phyloP scores from a whole-genome alignment of 2,797 vertebrate genomes.

The Typhlichthys eigenmanni region DNA sequence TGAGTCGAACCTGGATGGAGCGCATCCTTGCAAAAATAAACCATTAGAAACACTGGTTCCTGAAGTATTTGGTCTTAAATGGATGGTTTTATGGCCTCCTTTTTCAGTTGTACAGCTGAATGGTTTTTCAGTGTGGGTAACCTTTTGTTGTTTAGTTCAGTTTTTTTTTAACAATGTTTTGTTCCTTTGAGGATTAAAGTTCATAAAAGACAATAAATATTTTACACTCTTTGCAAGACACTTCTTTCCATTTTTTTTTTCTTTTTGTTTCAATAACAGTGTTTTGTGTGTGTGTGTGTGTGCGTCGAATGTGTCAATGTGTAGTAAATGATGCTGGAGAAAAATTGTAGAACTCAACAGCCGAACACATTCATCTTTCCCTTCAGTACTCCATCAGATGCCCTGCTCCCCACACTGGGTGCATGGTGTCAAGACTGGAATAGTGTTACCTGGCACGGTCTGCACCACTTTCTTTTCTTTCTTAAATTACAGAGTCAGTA shows the following conservation, averaged over 20 bases:
- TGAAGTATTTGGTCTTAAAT: slow-evolving; percentile 12
- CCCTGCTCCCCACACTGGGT: too few species aligned
- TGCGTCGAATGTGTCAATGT: too few species aligned
- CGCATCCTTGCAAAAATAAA: neutral
- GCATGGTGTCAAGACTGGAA: too few species aligned
- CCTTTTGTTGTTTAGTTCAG: slow-evolving; percentile 48
- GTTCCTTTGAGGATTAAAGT: slow-evolving; percentile 83
- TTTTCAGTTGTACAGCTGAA: slow-evolving; percentile 51
- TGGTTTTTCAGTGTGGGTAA: slow-evolving; percentile 50
- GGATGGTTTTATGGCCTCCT: slow-evolving; percentile 25
- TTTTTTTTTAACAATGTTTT: slow-evolving; percentile 80
- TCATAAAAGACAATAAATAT: slow-evolving; percentile 83
- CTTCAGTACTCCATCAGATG: neutral
- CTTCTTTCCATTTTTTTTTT: slow-evolving; percentile 22
- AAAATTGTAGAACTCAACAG: too few species aligned
- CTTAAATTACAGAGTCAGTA: too few species aligned
- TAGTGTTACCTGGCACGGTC: too few species aligned
- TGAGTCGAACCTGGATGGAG: neutral
- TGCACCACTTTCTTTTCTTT: too few species aligned
- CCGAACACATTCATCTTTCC: neutral
- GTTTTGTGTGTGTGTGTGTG: too few species aligned
- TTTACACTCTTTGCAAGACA: slow-evolving; percentile 83
- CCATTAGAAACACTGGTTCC: neutral
- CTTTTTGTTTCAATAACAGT: too few species aligned
- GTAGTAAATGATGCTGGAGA: too few species aligned